Base-by-base conservation (phyloP, 2,888 invertebrate species). In the Lamellibrachia satsuma region DNA sequence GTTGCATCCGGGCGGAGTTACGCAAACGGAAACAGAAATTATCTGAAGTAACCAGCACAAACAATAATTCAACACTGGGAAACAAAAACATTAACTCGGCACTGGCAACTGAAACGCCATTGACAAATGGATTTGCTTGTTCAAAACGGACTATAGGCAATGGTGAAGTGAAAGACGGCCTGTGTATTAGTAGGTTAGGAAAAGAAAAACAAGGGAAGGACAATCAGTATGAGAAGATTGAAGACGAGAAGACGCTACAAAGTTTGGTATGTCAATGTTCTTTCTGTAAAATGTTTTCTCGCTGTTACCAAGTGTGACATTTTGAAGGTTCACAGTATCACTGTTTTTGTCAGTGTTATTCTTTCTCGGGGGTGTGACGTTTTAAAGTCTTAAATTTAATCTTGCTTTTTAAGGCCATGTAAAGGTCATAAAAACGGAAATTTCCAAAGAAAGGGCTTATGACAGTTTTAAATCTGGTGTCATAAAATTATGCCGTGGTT, bases 1-100 rank as follows among this genome's bases (percentile, higher is more conserved):
- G 75, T 75, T 75, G 75, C 75, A 75, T 75, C 75, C 75, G 75
- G 75, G 75, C 75, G 15, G 75, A 75, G 22, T 75, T 75, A 75
- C 75, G 75, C 75, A 75, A 75, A 15, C 75, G 22, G 22, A 75
- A 75, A 75, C 75, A 75, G 22, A 75, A 75, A 75, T 75, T n/a
- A 75, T 75, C 75, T 15, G 75, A 15, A 75, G 75, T 15, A 75
- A 22, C 75, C 75, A 75, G 22, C 15, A 75, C 75, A 6, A 75
- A 75, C 75, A 75, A 75, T 75, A 75, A 75, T 75, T 75, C 75
- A 2, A n/a, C 15, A 22, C 3, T 75, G 1, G 75, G 75, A 75
- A 75, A 75, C 6, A 75, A 75, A 75, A 75, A 75, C 75, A 15
- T 22, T 75, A 22, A 75, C 75, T 75, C 22, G 75, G 75, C n/a